Conservation (phyloP, 2,888 invertebrate species). For the Loripinus fragilis region DNA sequence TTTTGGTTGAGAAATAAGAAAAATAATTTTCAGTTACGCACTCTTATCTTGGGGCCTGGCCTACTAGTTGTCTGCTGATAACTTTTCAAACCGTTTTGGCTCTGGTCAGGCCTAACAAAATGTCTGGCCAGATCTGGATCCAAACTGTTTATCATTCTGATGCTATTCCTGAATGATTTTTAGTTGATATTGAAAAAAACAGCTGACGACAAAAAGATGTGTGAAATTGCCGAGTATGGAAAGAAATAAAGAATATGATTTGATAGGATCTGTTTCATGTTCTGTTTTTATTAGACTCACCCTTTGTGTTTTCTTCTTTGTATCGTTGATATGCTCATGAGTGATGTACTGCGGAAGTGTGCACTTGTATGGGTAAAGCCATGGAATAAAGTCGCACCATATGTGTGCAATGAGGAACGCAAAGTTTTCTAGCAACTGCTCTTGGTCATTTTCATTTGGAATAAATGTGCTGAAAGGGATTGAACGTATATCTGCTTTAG, state of each 20-base stretch:
- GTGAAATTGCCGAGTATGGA: too few relatives aligned
- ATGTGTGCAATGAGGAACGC: slow-evolving; percentile 12
- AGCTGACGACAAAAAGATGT: too few relatives aligned
- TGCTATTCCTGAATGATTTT: background rate
- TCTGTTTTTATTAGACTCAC: slow-evolving; percentile 5
- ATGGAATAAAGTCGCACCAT: slow-evolving; percentile 22
- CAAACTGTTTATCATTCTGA: too few relatives aligned
- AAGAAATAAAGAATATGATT: background rate
- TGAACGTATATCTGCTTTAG: slow-evolving; percentile 21
- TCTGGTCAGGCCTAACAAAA: too few relatives aligned
- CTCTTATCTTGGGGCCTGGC: too few relatives aligned
- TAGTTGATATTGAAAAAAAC: background rate
- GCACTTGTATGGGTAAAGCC: background rate
- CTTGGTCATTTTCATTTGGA: slow-evolving; percentile 4
- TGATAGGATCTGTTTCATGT: background rate
- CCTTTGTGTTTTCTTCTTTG: slow-evolving; percentile 7
- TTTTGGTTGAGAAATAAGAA: too few relatives aligned
- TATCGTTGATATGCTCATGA: slow-evolving; percentile 26
- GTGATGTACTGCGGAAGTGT: slow-evolving; percentile 18
- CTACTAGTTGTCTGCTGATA: too few relatives aligned
- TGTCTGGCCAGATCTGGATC: too few relatives aligned
- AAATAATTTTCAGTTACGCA: too few relatives aligned
- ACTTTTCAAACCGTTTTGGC: too few relatives aligned
- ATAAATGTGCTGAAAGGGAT: slow-evolving; percentile 26
- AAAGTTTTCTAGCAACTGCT: slow-evolving; percentile 2